These are phyloP conservation scores for Porites lobata DNA, from an alignment of 92 coral and sea anemone genomes.

Conservation along the genomic window DNA sequence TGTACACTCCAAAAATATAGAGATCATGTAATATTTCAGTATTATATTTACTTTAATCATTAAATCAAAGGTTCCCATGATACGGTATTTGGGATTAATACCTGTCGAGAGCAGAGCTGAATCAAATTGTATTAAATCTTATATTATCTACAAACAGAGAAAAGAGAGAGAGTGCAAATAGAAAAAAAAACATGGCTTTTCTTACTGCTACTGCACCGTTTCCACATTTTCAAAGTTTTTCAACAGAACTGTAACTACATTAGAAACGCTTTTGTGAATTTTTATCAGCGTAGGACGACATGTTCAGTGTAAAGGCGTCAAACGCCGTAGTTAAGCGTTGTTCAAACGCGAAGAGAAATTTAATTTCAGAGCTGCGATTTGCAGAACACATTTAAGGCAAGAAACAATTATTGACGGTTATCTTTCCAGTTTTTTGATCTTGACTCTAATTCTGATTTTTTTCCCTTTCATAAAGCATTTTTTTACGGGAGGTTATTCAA, in stretches of 20 bases:
- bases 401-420: background rate
- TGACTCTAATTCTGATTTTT: constrained; percentile 42
- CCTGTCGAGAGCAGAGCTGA: constrained; percentile 48
- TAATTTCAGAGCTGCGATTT: constrained; percentile 28
- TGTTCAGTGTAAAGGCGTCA: constrained; percentile 76
- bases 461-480: background rate
- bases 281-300: constrained; percentile 55
- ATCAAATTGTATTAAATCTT: constrained; percentile 79
- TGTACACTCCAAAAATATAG: constrained; percentile 61
- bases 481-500: constrained; percentile 49
- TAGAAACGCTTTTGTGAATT: constrained; percentile 58
- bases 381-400: constrained; percentile 21
- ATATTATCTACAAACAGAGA: constrained; percentile 64
- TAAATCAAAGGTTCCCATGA: constrained; percentile 48
- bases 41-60: constrained; percentile 86
- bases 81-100: constrained; percentile 39
- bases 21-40: constrained; percentile 72
- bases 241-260: constrained; percentile 47
- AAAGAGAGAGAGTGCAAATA: background rate
- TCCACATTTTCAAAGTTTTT: constrained; percentile 45
- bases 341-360: constrained; percentile 26
- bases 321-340: constrained; percentile 72
- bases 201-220: constrained; percentile 72
- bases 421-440: constrained; percentile 4
- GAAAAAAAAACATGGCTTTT: constrained; percentile 39